Evolutionary conservation across 2,113 vertebrate species (phyloP).

Genomic region (Rhynchomys soricoides): DNA sequence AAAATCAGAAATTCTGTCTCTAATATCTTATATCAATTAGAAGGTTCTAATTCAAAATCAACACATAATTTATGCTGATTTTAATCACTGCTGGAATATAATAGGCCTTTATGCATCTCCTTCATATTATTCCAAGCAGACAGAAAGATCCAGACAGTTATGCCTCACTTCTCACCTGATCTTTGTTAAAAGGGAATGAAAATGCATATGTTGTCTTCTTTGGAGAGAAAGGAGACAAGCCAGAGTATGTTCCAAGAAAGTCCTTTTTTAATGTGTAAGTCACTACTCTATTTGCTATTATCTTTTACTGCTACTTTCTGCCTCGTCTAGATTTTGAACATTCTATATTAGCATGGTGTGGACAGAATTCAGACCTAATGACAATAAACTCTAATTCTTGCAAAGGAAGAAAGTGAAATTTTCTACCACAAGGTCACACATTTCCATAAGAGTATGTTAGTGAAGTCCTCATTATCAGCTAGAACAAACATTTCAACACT

Average conservation of each 20-base stretch:
- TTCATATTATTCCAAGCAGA: background rate
- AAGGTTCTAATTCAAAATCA: background rate
- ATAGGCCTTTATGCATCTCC: background rate
- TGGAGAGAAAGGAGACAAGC: background rate
- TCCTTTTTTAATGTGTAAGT: background rate
- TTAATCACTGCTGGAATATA: background rate
- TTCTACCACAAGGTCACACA: slow-evolving; percentile 64
- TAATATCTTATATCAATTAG: background rate
- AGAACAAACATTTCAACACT: slow-evolving; percentile 81
- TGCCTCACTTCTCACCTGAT: background rate
- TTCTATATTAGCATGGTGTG: background rate
- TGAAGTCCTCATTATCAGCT: slow-evolving; percentile 79
- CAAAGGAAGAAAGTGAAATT: slow-evolving; percentile 76
- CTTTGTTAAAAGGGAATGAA: background rate
- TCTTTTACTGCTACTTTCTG: slow-evolving; percentile 32
- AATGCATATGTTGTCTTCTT: background rate
- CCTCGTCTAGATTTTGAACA: slow-evolving; percentile 48
- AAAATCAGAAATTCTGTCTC: background rate
- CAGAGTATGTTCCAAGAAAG: background rate
- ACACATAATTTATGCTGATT: background rate
- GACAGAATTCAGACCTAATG: slow-evolving; percentile 62
- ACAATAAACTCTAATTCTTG: slow-evolving; percentile 64
- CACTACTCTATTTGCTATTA: background rate
- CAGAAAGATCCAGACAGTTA: slow-evolving; percentile 15
- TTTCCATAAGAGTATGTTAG: slow-evolving; percentile 81